Evolutionary conservation across 2,113 vertebrate genomes (phyloP).

Genomic region (Pandion haliaetus): DNA sequence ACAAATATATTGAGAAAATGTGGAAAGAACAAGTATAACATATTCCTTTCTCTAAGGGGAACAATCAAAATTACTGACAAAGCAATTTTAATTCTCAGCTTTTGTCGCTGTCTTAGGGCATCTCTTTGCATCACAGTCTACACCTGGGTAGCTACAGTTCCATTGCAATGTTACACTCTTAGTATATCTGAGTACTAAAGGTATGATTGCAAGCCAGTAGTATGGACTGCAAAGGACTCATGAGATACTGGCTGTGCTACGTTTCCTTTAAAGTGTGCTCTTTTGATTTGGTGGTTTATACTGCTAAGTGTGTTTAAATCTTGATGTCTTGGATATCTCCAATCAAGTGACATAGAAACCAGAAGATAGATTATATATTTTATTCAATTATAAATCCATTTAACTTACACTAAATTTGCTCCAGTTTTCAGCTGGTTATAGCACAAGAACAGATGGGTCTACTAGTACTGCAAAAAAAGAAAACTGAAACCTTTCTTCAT

Average conservation of each 20-base stretch:
- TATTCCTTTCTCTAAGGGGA: neutral
- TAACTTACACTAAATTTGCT: neutral
- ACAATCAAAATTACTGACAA: neutral
- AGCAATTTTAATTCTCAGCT: neutral
- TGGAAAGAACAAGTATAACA: neutral
- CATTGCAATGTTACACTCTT: neutral
- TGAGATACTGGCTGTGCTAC: neutral
- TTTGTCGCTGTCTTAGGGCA: neutral
- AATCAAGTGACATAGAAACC: neutral
- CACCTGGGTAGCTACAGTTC: neutral
- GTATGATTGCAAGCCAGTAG: neutral
- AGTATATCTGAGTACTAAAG: neutral
- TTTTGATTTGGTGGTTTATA: neutral
- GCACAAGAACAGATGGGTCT: neutral
- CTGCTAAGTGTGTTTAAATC: neutral
- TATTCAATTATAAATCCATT: neutral
- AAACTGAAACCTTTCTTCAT: neutral
- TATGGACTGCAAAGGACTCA: neutral
- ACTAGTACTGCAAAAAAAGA: neutral
- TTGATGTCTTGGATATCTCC: neutral
- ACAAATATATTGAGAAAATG: neutral
- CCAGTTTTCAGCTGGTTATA: neutral
- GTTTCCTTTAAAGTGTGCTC: neutral
- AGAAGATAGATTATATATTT: neutral
- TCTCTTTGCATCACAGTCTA: neutral